A percentile compares a stretch with the other conserved stretches of the same genome.
Conservation (phyloP, 2,113 vertebrate species). For the Zeus faber region DNA sequence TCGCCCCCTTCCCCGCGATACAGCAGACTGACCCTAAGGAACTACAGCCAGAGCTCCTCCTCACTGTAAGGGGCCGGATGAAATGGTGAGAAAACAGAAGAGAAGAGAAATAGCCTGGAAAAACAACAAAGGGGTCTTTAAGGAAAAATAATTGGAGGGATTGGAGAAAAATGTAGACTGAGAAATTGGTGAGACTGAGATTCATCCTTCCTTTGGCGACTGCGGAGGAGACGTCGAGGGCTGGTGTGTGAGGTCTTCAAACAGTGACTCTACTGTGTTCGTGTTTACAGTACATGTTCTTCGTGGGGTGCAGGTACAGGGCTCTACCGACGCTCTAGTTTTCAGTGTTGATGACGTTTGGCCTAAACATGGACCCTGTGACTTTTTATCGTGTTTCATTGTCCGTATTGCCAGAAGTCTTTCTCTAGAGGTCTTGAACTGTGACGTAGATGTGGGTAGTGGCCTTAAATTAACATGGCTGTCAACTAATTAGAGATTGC, state of each 20-base stretch:
- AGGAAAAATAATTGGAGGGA: not conserved
- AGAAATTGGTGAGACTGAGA: constrained; percentile 11
- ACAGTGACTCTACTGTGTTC: constrained; percentile 41
- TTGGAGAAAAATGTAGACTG: constrained; percentile 5
- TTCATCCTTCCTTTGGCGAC: constrained; percentile 22
- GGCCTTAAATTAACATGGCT: constrained; percentile 94
- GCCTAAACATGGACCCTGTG: no score
- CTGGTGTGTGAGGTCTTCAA: constrained; percentile 37
- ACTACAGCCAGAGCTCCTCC: constrained; percentile 98
- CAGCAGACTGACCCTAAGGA: constrained; percentile 88
- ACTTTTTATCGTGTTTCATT: no score
- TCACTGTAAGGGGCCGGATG: constrained; percentile 84
- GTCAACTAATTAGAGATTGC: constrained; percentile 78
- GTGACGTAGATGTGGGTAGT: constrained; percentile 74
- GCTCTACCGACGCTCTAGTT: constrained; percentile 36
- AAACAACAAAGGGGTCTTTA: constrained; percentile 11
- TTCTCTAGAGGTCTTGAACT: constrained; percentile 40
- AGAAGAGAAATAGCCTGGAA: constrained; percentile 11
- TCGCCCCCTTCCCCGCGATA: constrained; percentile 90
- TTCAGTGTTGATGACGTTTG: constrained; percentile 36
- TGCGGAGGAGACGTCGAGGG: constrained; percentile 15
- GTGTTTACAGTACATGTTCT: constrained; percentile 69
- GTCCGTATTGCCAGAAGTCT: constrained; percentile 28
- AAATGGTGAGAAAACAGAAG: not conserved
- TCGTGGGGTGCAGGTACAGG: constrained; percentile 41